These are phyloP conservation scores for Drosophila meridiana DNA, from an alignment of 2,888 invertebrate genomes.

Conservation along the genomic window DNA sequence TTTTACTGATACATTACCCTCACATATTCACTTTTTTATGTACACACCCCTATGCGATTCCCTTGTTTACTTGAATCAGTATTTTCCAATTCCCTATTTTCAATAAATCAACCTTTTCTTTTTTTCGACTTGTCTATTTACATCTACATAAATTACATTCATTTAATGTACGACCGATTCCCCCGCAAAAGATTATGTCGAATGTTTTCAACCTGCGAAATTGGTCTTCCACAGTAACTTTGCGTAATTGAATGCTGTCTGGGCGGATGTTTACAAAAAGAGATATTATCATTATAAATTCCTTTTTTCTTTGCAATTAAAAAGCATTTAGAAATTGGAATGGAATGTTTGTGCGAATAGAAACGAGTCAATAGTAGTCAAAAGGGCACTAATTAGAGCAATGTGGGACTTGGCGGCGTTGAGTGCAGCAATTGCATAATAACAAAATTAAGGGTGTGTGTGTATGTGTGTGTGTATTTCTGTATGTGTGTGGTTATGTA, in stretches of 20 bases:
- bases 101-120: background rate
- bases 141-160: background rate
- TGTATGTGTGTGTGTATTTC: background rate
- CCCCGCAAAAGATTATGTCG: background rate
- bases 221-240: too few species aligned
- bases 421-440: conserved; percentile 17
- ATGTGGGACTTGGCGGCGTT: conserved; percentile 4
- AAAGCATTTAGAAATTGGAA: conserved; percentile 21
- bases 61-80: too few species aligned
- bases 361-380: conserved; percentile 24
- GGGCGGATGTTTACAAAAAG: background rate
- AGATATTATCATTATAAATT: conserved; percentile 10
- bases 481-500: background rate
- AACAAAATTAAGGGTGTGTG: conserved; percentile 25
- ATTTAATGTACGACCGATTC: background rate
- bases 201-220: background rate
- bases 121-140: background rate
- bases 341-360: conserved; percentile 30
- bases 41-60: too few species aligned
- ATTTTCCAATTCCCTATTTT: too few species aligned
- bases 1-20: too few species aligned
- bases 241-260: background rate
- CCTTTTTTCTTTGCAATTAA: conserved; percentile 17
- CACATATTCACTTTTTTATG: too few species aligned
- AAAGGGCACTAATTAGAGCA: conserved; percentile 53